Evolutionary conservation across 2,113 vertebrate genomes (phyloP).

Genomic region (Rhea pennata): DNA sequence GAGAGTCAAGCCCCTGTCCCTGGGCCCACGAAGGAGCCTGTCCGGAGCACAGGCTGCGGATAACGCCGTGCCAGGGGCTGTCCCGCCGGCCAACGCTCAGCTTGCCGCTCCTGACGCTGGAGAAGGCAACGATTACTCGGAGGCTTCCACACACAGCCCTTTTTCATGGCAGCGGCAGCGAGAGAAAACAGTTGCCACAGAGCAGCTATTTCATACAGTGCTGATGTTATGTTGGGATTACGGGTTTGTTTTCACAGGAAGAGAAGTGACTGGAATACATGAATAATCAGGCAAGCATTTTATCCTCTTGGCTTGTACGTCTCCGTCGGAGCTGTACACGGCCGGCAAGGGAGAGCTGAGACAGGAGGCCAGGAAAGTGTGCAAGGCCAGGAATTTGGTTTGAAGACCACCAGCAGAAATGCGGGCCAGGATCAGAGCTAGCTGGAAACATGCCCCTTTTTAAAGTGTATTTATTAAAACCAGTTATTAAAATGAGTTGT

Average conservation of each 20-base stretch:
- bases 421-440: background rate
- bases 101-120: rapidly evolving
- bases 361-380: background rate
- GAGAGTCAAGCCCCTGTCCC: too few relatives aligned
- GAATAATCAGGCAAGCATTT: background rate
- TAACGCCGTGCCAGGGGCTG: rapidly evolving
- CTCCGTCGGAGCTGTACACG: rapidly evolving
- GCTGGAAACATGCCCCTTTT: background rate
- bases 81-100: rapidly evolving
- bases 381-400: background rate
- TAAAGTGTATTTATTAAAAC: background rate
- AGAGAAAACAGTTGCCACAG: background rate
- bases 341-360: background rate
- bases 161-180: background rate
- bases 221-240: background rate
- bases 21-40: background rate
- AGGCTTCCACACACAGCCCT: background rate
- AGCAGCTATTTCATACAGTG: background rate
- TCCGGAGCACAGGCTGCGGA: rapidly evolving
- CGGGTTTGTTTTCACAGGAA: background rate
- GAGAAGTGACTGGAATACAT: background rate
- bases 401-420: background rate
- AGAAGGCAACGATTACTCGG: background rate
- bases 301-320: background rate
- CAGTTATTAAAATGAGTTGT: background rate